A percentile compares a stretch with the other conserved stretches of the same genome.
Evolutionary conservation across 2,888 invertebrate species (phyloP).

Genomic region (Plagodis dolabraria): DNA sequence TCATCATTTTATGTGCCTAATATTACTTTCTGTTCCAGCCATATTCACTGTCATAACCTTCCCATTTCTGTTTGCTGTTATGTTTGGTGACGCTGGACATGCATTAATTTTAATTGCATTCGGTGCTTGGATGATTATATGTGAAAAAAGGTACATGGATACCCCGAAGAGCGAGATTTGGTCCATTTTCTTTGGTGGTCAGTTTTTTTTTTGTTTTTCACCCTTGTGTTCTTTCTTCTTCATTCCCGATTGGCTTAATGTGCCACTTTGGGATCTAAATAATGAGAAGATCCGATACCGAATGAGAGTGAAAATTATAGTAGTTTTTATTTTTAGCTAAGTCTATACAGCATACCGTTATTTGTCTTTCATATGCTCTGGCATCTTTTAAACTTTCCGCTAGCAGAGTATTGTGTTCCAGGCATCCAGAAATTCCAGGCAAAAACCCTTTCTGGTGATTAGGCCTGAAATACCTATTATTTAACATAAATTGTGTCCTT

Average conservation of each 20-base stretch:
- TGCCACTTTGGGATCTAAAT: neutral
- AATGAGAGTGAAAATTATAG: too few relatives aligned
- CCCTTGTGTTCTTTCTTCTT: neutral
- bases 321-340: too few relatives aligned
- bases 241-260: neutral
- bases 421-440: too few relatives aligned
- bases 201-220: conserved; percentile 11
- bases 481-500: too few relatives aligned
- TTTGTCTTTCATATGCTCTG: too few relatives aligned
- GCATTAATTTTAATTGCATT: conserved; percentile 91
- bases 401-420: too few relatives aligned
- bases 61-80: conserved; percentile 96
- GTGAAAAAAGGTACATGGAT: conserved; percentile 88
- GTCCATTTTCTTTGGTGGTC: conserved; percentile 95
- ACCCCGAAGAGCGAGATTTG: conserved; percentile 93
- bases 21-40: conserved; percentile 79
- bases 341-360: too few relatives aligned
- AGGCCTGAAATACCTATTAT: too few relatives aligned
- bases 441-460: too few relatives aligned
- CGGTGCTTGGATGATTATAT: conserved; percentile 90
- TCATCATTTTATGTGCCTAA: neutral
- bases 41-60: conserved; percentile 94
- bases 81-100: conserved; percentile 98
- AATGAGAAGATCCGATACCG: too few relatives aligned
- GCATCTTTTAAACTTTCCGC: too few relatives aligned